Percentiles rank a stretch among this genome's conserved stretches.
phyloP scores from a whole-genome alignment of 35 echinoderm and acorn worm genomes.

The Apostichopus japonicus region DNA sequence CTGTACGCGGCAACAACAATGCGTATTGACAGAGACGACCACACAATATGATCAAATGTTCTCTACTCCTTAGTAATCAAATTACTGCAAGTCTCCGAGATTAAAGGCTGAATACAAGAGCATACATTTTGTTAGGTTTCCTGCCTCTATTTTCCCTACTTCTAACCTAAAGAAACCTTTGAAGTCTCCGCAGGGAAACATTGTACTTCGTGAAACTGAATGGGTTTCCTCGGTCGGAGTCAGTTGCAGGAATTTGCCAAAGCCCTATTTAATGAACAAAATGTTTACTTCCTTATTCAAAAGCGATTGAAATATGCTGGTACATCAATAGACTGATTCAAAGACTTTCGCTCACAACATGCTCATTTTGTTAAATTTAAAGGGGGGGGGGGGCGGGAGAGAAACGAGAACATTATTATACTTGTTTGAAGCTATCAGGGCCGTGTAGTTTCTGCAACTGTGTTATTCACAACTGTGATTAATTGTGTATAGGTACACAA shows the following conservation, averaged over 20 bases:
- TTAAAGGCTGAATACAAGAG: background rate
- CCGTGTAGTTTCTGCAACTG: no score
- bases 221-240: constrained; percentile 25
- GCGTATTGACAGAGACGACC: background rate
- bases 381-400: background rate
- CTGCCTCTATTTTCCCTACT: background rate
- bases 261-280: constrained; percentile 29
- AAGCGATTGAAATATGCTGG: constrained; percentile 19
- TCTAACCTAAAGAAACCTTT: constrained; percentile 16
- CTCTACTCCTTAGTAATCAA: constrained; percentile 16
- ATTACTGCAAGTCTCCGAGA: constrained; percentile 11
- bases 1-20: background rate
- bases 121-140: constrained; percentile 17
- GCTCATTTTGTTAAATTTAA: background rate
- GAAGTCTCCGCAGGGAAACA: constrained; percentile 41
- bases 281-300: constrained; percentile 45
- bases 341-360: constrained; percentile 39
- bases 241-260: constrained; percentile 34
- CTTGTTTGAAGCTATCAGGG: no score
- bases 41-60: constrained; percentile 7
- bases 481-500: no score
- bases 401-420: no score
- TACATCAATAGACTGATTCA: background rate
- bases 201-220: background rate
- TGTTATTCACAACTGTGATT: no score